These are phyloP conservation scores for Mionectes olivaceus DNA, from an alignment of 2,797 vertebrate species.

Conservation along the genomic window DNA sequence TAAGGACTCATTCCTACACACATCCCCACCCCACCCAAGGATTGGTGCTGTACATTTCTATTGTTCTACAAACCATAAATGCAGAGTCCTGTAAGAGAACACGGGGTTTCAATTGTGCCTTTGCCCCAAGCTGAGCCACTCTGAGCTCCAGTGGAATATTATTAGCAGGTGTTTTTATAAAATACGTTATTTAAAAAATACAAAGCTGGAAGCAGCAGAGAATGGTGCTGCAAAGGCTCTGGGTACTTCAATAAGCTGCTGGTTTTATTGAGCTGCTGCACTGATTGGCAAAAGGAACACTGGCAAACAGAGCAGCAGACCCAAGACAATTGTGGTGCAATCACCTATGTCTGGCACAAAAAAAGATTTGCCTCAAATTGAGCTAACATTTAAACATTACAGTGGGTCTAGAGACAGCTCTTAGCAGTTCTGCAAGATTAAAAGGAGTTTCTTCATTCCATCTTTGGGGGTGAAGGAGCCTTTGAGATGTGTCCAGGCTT, in stretches of 20 bases:
- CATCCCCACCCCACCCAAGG: constrained; percentile 76
- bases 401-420: background rate
- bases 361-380: background rate
- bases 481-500: background rate
- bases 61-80: constrained; percentile 78
- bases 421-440: background rate
- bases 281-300: constrained; percentile 40
- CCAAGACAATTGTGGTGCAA: background rate
- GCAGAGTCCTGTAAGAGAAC: constrained; percentile 69
- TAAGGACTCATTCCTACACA: constrained; percentile 60
- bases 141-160: constrained; percentile 78
- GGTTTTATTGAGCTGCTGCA: constrained; percentile 57
- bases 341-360: background rate
- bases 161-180: constrained; percentile 79
- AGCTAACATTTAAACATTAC: background rate
- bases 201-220: constrained; percentile 35
- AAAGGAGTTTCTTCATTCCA: background rate
- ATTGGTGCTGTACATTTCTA: constrained; percentile 93
- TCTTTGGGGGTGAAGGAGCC: background rate
- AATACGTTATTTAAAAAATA: background rate
- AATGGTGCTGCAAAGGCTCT: constrained; percentile 35
- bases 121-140: constrained; percentile 83
- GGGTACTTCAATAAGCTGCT: constrained; percentile 10
- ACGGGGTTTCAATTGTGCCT: constrained; percentile 80
- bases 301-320: background rate